Conservation (phyloP, 2,888 invertebrate genomes). For the Drosophila lacicola region DNA sequence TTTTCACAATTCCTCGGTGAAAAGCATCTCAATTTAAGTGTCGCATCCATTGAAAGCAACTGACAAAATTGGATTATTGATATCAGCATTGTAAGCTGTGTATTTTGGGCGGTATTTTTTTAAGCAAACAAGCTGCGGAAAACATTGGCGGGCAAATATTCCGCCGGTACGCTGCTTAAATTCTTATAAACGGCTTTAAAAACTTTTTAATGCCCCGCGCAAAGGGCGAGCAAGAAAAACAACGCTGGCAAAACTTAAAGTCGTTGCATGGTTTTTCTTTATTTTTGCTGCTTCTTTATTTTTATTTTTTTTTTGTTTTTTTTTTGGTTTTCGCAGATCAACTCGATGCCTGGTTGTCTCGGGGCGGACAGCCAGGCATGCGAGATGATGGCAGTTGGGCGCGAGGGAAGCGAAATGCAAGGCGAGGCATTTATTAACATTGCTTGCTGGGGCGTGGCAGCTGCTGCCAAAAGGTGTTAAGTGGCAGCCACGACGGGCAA, state of each 20-base stretch:
- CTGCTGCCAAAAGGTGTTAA: conserved; percentile 72
- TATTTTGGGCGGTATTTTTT: conserved; percentile 32
- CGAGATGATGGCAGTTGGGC: conserved; percentile 16
- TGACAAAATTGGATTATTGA: conserved; percentile 70
- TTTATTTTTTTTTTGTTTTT: background rate
- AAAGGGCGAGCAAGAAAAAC: conserved; percentile 21
- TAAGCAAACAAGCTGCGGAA: conserved; percentile 34
- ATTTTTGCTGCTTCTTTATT: background rate
- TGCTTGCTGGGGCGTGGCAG: conserved; percentile 68
- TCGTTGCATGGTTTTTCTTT: conserved; percentile 34
- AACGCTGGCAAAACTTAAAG: conserved; percentile 40
- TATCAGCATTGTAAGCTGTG: conserved; percentile 62
- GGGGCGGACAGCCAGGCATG: conserved; percentile 23
- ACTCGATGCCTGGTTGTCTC: conserved; percentile 43
- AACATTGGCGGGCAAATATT: conserved; percentile 44
- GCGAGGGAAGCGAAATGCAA: no score
- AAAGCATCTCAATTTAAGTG: background rate
- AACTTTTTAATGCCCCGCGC: conserved; percentile 61
- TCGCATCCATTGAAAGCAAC: background rate
- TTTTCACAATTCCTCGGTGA: background rate
- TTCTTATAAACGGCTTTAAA: conserved; percentile 62
- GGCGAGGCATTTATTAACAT: conserved; percentile 68
- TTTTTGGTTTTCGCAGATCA: conserved; percentile 59
- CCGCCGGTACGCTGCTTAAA: conserved; percentile 55
- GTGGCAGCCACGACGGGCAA: conserved; percentile 60